A percentile compares a stretch with the other conserved stretches of the same genome.
Evolutionary conservation across 2,888 invertebrate species (phyloP).

Genomic region (Sicus ferrugineus): DNA sequence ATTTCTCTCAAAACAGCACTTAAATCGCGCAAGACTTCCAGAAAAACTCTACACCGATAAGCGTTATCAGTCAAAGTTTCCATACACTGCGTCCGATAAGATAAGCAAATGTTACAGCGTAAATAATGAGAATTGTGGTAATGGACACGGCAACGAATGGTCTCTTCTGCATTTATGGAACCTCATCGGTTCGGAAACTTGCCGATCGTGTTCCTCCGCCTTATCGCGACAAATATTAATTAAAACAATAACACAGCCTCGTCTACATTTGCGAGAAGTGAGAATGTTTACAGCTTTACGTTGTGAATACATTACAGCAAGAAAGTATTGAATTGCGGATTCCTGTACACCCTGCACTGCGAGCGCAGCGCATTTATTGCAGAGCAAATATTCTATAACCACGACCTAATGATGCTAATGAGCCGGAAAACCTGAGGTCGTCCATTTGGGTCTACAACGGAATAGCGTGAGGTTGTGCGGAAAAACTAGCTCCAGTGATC

Average conservation of each 20-base stretch:
- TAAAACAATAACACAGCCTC: background rate
- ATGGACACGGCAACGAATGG: background rate
- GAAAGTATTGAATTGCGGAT: too few relatives aligned
- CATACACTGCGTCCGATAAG: slow-evolving; percentile 27
- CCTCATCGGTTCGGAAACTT: too few relatives aligned
- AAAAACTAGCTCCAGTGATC: too few relatives aligned
- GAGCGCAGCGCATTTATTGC: too few relatives aligned
- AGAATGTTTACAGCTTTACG: background rate
- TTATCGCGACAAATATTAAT: slow-evolving; percentile 19
- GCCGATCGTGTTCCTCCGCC: background rate
- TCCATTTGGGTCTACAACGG: too few relatives aligned
- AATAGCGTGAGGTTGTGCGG: too few relatives aligned
- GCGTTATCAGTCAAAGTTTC: slow-evolving; percentile 35
- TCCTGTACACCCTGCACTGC: too few relatives aligned
- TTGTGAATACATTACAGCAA: too few relatives aligned
- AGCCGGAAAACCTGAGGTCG: too few relatives aligned
- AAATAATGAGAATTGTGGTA: slow-evolving; percentile 8
- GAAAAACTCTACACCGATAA: slow-evolving; percentile 26
- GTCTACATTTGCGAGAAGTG: slow-evolving; percentile 15
- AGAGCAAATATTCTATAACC: too few relatives aligned
- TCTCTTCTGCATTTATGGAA: background rate
- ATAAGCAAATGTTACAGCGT: slow-evolving; percentile 24
- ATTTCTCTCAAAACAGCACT: background rate
- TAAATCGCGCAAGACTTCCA: slow-evolving; percentile 12
- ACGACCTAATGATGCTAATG: too few relatives aligned